Conservation (phyloP, 2,888 invertebrate species). For the Entomobrya multifasciata region DNA sequence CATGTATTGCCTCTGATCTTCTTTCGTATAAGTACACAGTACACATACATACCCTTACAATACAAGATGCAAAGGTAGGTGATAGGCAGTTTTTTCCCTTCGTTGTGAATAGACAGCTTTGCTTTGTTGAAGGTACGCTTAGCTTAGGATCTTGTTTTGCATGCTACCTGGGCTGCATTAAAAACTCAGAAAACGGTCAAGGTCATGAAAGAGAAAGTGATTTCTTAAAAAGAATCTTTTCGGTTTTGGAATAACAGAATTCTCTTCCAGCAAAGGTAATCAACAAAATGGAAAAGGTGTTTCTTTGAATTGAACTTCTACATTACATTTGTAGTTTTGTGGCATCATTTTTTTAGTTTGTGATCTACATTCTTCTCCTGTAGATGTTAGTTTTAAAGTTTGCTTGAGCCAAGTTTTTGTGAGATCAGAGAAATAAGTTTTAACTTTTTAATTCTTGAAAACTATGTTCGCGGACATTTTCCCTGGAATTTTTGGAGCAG, state of each 20-base stretch:
- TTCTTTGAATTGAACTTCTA: not conserved
- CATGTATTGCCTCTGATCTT: no score
- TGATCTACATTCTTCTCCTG: no score
- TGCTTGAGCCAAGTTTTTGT: no score
- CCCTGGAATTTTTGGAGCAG: slow-evolving; percentile 22
- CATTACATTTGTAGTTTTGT: no score
- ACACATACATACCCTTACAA: not conserved
- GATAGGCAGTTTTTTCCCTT: not conserved
- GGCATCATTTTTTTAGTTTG: no score
- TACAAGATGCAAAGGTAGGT: not conserved
- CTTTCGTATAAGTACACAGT: not conserved
- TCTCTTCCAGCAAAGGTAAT: not conserved
- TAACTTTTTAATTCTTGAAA: no score
- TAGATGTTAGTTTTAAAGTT: no score
- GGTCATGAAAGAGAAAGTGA: slow-evolving; percentile 56
- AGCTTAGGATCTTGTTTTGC: not conserved
- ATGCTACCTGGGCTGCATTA: not conserved
- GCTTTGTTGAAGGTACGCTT: no score
- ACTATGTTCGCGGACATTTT: slow-evolving; percentile 27
- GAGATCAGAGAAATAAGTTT: not conserved
- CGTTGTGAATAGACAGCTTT: no score
- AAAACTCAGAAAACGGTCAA: slow-evolving; percentile 34
- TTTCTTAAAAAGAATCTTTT: no score
- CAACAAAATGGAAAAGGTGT: not conserved
- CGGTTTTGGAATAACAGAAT: not conserved